Percentiles rank a stretch among this genome's conserved stretches.
phyloP scores from a whole-genome alignment of 2,888 invertebrate genomes.

The Ecliptopera silaceata region DNA sequence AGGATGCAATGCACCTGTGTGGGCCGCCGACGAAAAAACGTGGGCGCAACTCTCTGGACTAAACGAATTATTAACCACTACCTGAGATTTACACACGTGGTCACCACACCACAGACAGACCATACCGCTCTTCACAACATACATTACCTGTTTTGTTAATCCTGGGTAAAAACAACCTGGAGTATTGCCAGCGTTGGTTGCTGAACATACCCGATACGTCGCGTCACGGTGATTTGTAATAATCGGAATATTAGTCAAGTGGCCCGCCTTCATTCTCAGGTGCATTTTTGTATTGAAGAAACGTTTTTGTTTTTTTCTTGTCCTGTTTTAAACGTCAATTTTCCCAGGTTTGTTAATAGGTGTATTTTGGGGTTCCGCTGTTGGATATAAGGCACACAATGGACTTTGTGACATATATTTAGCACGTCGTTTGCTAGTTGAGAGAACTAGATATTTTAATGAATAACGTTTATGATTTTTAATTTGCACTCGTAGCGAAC shows the following conservation, averaged over 20 bases:
- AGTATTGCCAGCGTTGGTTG: slow-evolving; percentile 43
- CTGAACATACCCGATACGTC: slow-evolving; percentile 25
- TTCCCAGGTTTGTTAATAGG: slow-evolving; percentile 76
- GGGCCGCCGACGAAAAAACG: slow-evolving; percentile 73
- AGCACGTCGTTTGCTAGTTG: too few relatives aligned
- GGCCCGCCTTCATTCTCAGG: slow-evolving; percentile 82
- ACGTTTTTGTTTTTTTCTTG: slow-evolving; percentile 75
- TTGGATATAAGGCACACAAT: too few relatives aligned
- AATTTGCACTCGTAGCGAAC: too few relatives aligned
- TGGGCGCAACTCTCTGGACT: slow-evolving; percentile 74
- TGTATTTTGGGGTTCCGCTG: slow-evolving; percentile 55
- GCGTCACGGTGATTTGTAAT: slow-evolving; percentile 65
- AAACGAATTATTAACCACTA: slow-evolving; percentile 82
- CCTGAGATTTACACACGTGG: slow-evolving; percentile 67
- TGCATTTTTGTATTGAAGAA: slow-evolving; percentile 81
- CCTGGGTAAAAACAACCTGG: neutral
- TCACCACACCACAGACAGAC: slow-evolving; percentile 30
- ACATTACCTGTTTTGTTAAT: slow-evolving; percentile 44
- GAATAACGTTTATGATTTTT: too few relatives aligned
- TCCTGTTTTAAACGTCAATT: slow-evolving; percentile 74
- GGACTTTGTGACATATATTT: too few relatives aligned
- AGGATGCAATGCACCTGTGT: slow-evolving; percentile 79
- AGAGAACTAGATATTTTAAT: too few relatives aligned
- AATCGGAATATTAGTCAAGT: slow-evolving; percentile 80
- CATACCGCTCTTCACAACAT: slow-evolving; percentile 25